A percentile compares a stretch with the other conserved stretches of the same genome.
Evolutionary conservation across 2,888 invertebrate species (phyloP).

Genomic region (Pterostichus niger): DNA sequence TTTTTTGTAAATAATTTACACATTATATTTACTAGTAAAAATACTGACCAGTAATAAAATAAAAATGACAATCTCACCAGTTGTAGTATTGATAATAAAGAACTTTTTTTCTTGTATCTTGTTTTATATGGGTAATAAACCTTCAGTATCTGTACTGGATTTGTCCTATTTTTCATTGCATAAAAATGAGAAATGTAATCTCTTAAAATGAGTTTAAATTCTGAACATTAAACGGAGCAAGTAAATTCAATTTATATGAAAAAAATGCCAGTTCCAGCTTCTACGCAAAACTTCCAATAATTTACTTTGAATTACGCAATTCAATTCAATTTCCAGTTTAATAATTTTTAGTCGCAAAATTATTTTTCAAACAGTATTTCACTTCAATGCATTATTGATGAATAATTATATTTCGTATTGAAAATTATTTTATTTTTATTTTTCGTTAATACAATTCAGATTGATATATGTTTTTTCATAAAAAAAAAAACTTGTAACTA

Average conservation of each 20-base stretch:
- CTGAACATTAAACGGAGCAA: conserved; percentile 4
- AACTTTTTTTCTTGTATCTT: neutral
- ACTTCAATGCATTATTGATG: too few species aligned
- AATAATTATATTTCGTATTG: too few species aligned
- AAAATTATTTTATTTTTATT: too few species aligned
- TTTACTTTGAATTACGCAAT: neutral
- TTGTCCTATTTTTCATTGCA: neutral
- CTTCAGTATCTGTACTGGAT: too few species aligned
- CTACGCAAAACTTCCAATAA: neutral
- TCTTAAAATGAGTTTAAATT: conserved; percentile 8
- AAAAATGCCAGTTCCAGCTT: neutral
- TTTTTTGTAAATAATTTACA: too few species aligned
- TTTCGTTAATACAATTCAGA: too few species aligned
- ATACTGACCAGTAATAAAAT: neutral
- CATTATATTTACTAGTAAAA: too few species aligned
- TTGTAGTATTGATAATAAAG: neutral
- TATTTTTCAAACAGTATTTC: too few species aligned
- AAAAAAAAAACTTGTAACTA: too few species aligned
- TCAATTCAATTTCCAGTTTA: neutral
- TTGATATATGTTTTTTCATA: too few species aligned
- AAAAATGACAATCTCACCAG: neutral
- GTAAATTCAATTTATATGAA: neutral
- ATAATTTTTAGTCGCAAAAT: neutral
- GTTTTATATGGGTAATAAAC: too few species aligned
- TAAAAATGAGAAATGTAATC: neutral